phyloP scores from a whole-genome alignment of 2,797 vertebrate species.

The Pterois miles region DNA sequence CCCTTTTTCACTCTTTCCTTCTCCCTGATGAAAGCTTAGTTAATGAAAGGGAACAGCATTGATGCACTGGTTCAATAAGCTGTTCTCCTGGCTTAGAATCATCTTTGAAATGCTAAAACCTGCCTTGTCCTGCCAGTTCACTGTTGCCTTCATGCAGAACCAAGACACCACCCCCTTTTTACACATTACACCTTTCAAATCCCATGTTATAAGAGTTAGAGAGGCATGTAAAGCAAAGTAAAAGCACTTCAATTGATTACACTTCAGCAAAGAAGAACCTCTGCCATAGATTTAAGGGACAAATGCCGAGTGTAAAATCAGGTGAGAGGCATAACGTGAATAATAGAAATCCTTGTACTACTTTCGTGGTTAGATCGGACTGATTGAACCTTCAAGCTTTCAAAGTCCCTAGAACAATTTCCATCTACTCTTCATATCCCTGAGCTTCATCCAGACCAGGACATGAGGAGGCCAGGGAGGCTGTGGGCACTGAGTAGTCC shows the following conservation, averaged over 20 bases:
- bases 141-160: constrained; percentile 29
- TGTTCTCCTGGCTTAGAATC: constrained; percentile 48
- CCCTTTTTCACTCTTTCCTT: constrained; percentile 39
- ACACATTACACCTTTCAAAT: constrained; percentile 17
- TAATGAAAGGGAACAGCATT: constrained; percentile 75
- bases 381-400: constrained; percentile 13
- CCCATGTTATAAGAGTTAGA: constrained; percentile 29
- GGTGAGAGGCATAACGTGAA: constrained; percentile 1
- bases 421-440: constrained; percentile 31
- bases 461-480: constrained; percentile 61
- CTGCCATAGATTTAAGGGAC: not conserved
- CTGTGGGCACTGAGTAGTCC: constrained; percentile 69
- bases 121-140: constrained; percentile 39
- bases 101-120: constrained; percentile 64
- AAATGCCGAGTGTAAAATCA: constrained; percentile 1
- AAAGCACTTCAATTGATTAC: constrained; percentile 22
- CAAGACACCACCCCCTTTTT: constrained; percentile 24
- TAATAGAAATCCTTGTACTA: not conserved
- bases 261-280: constrained; percentile 14
- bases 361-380: constrained; percentile 12
- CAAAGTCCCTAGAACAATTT: constrained; percentile 46
- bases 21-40: constrained; percentile 63
- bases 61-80: constrained; percentile 69
- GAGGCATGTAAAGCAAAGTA: constrained; percentile 11
- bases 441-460: constrained; percentile 50